Conservation (phyloP, 2,888 invertebrate genomes). For the Hedychridium roseum region DNA sequence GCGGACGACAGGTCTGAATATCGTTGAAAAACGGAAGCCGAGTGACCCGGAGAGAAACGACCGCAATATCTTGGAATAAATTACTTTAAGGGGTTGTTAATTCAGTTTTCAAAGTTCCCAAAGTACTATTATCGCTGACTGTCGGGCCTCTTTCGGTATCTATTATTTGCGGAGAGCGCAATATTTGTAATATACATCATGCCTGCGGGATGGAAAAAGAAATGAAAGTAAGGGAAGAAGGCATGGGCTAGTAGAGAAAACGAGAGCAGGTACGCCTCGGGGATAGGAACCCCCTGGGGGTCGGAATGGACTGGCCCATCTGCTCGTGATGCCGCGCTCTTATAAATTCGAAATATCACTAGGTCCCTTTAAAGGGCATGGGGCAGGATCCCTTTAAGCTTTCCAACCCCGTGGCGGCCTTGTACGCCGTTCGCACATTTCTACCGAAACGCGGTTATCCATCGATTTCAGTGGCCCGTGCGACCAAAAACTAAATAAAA, state of each 20-base stretch:
- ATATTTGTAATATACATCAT: no score
- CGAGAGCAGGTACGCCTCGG: conserved; percentile 14
- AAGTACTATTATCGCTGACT: no score
- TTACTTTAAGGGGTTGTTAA: no score
- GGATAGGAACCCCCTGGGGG: background rate
- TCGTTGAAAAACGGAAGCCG: no score
- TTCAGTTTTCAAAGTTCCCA: no score
- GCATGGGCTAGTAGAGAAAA: conserved; percentile 14
- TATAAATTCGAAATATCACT: conserved; percentile 41
- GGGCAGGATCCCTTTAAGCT: conserved; percentile 35
- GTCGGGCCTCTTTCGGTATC: no score
- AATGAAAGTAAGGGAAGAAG: conserved; percentile 6
- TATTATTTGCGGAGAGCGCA: no score
- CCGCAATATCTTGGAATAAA: no score
- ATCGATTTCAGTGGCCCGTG: conserved; percentile 26
- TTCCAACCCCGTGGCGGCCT: conserved; percentile 6
- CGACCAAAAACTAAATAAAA: conserved; percentile 37
- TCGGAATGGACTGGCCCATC: conserved; percentile 31
- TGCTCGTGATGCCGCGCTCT: conserved; percentile 31
- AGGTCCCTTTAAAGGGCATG: conserved; percentile 40
- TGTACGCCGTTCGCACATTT: background rate
- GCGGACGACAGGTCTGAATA: conserved; percentile 10
- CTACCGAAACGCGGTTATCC: conserved; percentile 32
- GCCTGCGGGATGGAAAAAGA: conserved; percentile 15
- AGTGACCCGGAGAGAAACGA: no score